A percentile compares a stretch with the other conserved stretches of the same genome.
These are phyloP conservation scores for Desmodus rotundus DNA, from an alignment of 2,113 vertebrate genomes.

Conservation along the genomic window DNA sequence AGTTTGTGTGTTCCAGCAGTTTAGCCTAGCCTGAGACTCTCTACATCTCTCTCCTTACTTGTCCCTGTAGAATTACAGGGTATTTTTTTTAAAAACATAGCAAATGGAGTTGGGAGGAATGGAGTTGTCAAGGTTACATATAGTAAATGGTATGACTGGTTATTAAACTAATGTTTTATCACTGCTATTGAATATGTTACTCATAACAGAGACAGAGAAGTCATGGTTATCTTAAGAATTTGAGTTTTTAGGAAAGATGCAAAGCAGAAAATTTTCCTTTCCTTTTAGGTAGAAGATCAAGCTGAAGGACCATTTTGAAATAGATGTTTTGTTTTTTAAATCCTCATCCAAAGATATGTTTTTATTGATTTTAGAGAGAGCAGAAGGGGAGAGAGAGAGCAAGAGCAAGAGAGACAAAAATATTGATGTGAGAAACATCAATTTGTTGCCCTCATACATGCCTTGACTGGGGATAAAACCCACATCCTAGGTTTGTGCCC, in stretches of 20 bases:
- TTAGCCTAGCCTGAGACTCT: neutral
- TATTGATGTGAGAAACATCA: too few relatives aligned
- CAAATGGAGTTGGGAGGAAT: neutral
- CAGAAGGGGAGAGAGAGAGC: too few relatives aligned
- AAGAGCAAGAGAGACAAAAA: too few relatives aligned
- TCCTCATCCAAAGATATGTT: too few relatives aligned
- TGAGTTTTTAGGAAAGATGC: neutral
- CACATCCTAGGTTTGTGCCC: too few relatives aligned
- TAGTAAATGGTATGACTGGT: neutral
- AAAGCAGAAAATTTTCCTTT: neutral
- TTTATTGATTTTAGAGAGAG: too few relatives aligned
- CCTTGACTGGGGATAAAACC: too few relatives aligned
- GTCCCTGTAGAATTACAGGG: neutral
- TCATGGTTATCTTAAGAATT: neutral
- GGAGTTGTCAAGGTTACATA: neutral
- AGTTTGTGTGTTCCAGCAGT: neutral
- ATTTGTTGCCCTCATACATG: too few relatives aligned
- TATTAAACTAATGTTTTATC: neutral
- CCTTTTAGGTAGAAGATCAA: neutral
- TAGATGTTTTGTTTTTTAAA: neutral
- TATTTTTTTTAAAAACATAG: neutral
- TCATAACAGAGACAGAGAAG: neutral
- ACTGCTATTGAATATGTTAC: neutral
- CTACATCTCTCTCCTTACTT: neutral
- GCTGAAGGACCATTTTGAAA: neutral